phyloP scores from a whole-genome alignment of 2,797 vertebrate species.

The Gadopsis marmoratus region DNA sequence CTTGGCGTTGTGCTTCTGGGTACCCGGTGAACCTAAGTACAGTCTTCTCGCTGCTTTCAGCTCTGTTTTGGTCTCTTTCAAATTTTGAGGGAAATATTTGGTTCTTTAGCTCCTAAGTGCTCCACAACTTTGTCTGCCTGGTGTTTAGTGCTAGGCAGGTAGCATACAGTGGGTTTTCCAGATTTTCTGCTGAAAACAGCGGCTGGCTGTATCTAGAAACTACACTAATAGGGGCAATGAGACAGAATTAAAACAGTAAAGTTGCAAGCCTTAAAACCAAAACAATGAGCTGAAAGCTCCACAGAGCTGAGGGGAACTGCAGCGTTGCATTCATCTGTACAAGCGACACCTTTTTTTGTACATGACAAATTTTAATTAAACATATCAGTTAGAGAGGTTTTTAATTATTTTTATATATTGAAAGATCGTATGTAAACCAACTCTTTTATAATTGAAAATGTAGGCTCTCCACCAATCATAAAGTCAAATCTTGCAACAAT shows the following conservation, averaged over 20 bases:
- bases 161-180: not conserved
- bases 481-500: not conserved
- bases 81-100: not conserved
- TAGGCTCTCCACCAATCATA: not conserved
- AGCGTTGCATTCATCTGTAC: not conserved
- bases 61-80: constrained; percentile 9
- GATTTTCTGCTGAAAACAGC: not conserved
- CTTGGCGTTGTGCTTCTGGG: not conserved
- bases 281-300: not conserved
- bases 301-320: not conserved
- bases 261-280: not conserved
- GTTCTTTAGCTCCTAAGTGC: not conserved
- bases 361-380: no score
- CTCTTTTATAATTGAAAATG: not conserved
- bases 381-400: not conserved
- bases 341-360: not conserved
- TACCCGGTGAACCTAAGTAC: not conserved
- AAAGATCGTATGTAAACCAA: not conserved
- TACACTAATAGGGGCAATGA: no score
- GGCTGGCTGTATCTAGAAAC: no score
- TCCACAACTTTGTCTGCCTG: not conserved
- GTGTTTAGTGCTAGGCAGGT: not conserved
- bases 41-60: not conserved
- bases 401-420: no score
- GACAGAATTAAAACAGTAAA: no score